Percentiles rank a stretch among this genome's conserved stretches.
Evolutionary conservation across 2,888 invertebrate genomes (phyloP).

Genomic region (Drosophila neonasuta): DNA sequence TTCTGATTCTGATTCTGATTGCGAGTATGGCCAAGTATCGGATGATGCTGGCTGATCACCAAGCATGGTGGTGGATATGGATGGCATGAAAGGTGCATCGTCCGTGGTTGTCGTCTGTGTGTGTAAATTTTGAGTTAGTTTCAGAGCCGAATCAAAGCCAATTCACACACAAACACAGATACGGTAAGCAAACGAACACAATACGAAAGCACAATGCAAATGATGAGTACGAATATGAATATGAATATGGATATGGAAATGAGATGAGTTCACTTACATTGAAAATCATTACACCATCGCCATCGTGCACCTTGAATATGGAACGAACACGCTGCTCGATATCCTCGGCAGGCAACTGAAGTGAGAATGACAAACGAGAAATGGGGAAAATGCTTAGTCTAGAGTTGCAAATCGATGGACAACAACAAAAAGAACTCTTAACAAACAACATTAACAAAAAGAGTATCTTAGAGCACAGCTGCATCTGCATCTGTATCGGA

Average conservation of each 20-base stretch:
- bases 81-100: slow-evolving; percentile 65
- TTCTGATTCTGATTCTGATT: no score
- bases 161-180: slow-evolving; percentile 48
- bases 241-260: background rate
- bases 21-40: slow-evolving; percentile 25
- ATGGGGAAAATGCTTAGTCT: slow-evolving; percentile 50
- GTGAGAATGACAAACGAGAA: slow-evolving; percentile 57
- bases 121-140: slow-evolving; percentile 66
- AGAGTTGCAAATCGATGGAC: slow-evolving; percentile 25
- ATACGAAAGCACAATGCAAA: slow-evolving; percentile 11
- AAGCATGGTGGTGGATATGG: slow-evolving; percentile 55
- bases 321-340: slow-evolving; percentile 48
- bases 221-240: slow-evolving; percentile 2
- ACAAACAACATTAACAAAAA: slow-evolving; percentile 4
- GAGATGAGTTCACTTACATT: slow-evolving; percentile 58
- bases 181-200: slow-evolving; percentile 25
- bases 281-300: slow-evolving; percentile 57
- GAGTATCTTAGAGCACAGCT: slow-evolving; percentile 9
- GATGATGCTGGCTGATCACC: slow-evolving; percentile 44
- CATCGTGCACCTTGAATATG: slow-evolving; percentile 53
- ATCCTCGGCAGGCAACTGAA: slow-evolving; percentile 53
- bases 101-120: slow-evolving; percentile 65
- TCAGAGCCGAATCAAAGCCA: slow-evolving; percentile 34
- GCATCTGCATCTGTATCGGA: background rate
- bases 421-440: slow-evolving; percentile 5